These are phyloP conservation scores for Gymnosoma rotundatum DNA, from an alignment of 2,888 invertebrate genomes.

Conservation along the genomic window DNA sequence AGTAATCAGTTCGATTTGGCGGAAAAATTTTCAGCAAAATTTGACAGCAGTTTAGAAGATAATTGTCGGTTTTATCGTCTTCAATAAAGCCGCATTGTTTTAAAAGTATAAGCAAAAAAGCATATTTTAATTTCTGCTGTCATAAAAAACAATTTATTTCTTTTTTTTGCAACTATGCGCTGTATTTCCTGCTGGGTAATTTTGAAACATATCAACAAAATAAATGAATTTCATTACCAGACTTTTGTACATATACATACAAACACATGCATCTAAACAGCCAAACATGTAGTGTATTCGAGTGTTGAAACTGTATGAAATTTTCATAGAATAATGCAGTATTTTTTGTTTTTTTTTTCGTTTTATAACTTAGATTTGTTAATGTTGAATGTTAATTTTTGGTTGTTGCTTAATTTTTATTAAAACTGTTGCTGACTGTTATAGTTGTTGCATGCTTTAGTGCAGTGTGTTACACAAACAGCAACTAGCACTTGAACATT, in stretches of 20 bases:
- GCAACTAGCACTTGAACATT: conserved; percentile 66
- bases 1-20: no score
- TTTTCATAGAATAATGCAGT: conserved; percentile 40
- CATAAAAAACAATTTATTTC: no score
- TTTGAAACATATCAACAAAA: conserved; percentile 47
- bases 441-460: conserved; percentile 61
- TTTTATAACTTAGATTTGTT: conserved; percentile 44
- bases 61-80: no score
- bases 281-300: neutral
- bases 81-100: no score
- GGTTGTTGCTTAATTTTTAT: conserved; percentile 44
- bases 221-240: conserved; percentile 69
- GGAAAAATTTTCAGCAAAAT: no score
- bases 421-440: conserved; percentile 61
- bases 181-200: conserved; percentile 17
- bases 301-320: conserved; percentile 27
- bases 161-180: neutral
- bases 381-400: conserved; percentile 65
- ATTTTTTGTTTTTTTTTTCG: neutral
- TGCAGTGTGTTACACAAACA: conserved; percentile 53
- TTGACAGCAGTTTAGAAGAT: no score
- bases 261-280: neutral
- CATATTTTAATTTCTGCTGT: no score
- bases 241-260: conserved; percentile 6
- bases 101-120: no score